These are phyloP conservation scores for Myopa testacea DNA, from an alignment of 2,888 invertebrate genomes.

Conservation along the genomic window DNA sequence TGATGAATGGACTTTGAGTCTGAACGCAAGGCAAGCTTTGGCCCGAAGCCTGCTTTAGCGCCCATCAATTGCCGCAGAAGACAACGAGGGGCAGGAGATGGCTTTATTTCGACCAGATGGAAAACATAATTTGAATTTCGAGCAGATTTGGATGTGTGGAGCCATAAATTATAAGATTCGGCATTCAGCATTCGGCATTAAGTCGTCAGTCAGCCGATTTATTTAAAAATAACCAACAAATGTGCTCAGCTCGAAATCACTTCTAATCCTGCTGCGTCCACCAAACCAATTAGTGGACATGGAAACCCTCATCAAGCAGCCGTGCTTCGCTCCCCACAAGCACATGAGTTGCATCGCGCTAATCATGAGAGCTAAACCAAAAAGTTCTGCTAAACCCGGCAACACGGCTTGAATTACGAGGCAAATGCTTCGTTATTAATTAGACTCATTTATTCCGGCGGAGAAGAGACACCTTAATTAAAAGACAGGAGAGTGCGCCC, in stretches of 20 bases:
- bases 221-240: conserved; percentile 14
- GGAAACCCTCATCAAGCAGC: neutral
- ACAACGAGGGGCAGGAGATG: neutral
- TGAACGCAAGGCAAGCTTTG: neutral
- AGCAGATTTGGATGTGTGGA: neutral
- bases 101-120: neutral
- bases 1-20: conserved; percentile 1
- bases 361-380: conserved; percentile 7
- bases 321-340: neutral
- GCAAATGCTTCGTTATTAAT: conserved; percentile 68
- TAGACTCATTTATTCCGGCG: conserved; percentile 62
- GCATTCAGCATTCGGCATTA: conserved; percentile 16
- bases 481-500: conserved; percentile 55
- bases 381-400: conserved; percentile 21
- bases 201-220: conserved; percentile 24
- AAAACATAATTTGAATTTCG: neutral
- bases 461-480: conserved; percentile 63
- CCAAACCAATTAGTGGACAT: neutral
- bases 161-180: conserved; percentile 33
- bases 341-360: neutral
- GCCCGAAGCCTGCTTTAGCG: neutral
- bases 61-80: neutral
- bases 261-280: conserved; percentile 4
- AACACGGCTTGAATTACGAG: conserved; percentile 54
- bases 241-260: neutral